Percentiles rank a stretch among this genome's conserved stretches.
phyloP scores from a whole-genome alignment of 2,113 vertebrate species.

The Seriola aureovittata region DNA sequence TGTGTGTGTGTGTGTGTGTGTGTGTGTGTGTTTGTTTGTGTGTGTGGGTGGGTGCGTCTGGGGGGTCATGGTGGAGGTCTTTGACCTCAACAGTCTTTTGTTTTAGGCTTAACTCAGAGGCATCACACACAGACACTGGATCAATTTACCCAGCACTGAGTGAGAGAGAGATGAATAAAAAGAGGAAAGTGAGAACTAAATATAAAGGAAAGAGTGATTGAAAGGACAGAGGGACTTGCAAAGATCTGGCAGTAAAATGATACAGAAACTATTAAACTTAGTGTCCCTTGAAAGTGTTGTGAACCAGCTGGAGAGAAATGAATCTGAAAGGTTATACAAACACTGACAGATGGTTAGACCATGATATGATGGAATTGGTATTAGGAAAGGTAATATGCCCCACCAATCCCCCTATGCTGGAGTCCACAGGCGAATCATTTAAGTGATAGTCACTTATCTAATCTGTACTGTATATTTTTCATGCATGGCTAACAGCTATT shows the following conservation, averaged over 20 bases:
- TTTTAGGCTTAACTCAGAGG: constrained; percentile 9
- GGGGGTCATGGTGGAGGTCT: not conserved
- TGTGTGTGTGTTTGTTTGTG: too few species aligned
- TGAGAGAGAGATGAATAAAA: not conserved
- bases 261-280: constrained; percentile 29
- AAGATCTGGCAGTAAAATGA: constrained; percentile 14
- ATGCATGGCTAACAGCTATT: constrained; percentile 39
- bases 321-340: constrained; percentile 45
- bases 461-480: constrained; percentile 32
- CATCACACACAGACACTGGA: constrained; percentile 1
- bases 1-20: too few species aligned
- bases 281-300: constrained; percentile 39
- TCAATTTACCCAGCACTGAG: not conserved
- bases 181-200: not conserved
- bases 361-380: constrained; percentile 37
- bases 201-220: constrained; percentile 21
- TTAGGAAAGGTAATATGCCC: constrained; percentile 37
- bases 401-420: constrained; percentile 13
- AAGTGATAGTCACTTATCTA: constrained; percentile 54
- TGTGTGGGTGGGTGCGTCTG: not conserved
- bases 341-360: constrained; percentile 53
- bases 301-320: constrained; percentile 35
- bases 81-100: not conserved
- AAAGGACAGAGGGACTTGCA: not conserved
- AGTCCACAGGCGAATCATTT: constrained; percentile 37